Percentiles rank a stretch among this genome's conserved stretches.
Evolutionary conservation across 2,797 vertebrate species (phyloP).

Genomic region (Siniperca undulata): DNA sequence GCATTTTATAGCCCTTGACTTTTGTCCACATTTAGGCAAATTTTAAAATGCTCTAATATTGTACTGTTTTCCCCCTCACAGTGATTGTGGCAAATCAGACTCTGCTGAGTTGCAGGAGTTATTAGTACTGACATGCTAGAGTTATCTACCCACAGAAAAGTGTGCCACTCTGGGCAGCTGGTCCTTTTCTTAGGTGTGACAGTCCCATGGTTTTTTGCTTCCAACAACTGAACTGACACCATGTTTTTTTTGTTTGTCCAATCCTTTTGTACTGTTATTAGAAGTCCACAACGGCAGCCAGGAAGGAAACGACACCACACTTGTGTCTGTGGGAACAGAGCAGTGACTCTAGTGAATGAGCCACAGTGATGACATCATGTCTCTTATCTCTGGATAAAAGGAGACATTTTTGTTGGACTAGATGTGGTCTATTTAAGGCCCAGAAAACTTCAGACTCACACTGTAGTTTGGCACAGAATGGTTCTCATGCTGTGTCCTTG

Average conservation of each 20-base stretch:
- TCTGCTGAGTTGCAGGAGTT: not conserved
- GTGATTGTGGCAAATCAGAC: not conserved
- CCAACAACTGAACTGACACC: not conserved
- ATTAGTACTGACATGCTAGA: not conserved
- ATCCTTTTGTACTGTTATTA: slow-evolving; percentile 37
- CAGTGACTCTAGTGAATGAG: slow-evolving; percentile 40
- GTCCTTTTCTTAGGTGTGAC: slow-evolving; percentile 16
- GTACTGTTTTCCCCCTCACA: not conserved
- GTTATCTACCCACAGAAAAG: not conserved
- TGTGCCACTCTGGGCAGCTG: not conserved
- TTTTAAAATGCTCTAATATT: not conserved
- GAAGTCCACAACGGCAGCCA: slow-evolving; percentile 35
- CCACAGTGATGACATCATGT: slow-evolving; percentile 64
- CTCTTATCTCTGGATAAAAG: slow-evolving; percentile 70
- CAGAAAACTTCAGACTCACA: slow-evolving; percentile 47
- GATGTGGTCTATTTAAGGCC: slow-evolving; percentile 63
- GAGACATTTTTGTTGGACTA: slow-evolving; percentile 64
- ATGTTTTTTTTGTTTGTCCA: slow-evolving; percentile 7
- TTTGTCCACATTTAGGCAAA: not conserved
- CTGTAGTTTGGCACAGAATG: not conserved
- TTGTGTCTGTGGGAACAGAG: slow-evolving; percentile 62
- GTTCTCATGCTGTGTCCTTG: slow-evolving; percentile 17
- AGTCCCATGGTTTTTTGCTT: not conserved
- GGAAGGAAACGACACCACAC: slow-evolving; percentile 66
- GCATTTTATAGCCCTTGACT: slow-evolving; percentile 2